Conservation (phyloP, 2,888 invertebrate species). For the Cyclophora punctaria region DNA sequence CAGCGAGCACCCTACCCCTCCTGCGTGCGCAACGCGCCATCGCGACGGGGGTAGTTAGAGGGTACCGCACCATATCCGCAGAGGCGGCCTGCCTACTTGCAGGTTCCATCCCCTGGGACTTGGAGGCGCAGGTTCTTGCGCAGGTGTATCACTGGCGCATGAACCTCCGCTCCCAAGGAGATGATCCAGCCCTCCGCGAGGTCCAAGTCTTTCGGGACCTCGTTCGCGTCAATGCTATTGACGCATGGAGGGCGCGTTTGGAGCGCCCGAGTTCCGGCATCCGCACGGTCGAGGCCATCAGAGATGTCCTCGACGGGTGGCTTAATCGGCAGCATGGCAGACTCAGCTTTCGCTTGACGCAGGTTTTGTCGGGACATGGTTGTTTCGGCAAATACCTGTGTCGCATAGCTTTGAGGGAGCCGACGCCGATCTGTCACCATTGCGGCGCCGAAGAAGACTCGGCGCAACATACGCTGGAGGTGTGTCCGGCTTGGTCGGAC, state of each 20-base stretch:
- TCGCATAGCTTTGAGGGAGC: conserved; percentile 1
- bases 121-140: conserved; percentile 2
- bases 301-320: not conserved
- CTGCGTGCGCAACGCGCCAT: conserved; percentile 1
- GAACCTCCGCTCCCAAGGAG: not conserved
- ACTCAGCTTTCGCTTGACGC: not conserved
- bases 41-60: not conserved
- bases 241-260: not conserved
- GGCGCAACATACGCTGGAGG: not conserved
- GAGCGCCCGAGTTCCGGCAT: not conserved
- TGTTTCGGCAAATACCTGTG: conserved; percentile 2
- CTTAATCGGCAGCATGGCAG: not conserved
- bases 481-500: conserved; percentile 1
- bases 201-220: too few species aligned
- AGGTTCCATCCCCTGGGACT: conserved; percentile 5
- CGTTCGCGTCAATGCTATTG: not conserved
- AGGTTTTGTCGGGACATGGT: not conserved
- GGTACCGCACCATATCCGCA: conserved; percentile 5
- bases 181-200: not conserved
- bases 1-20: too few species aligned
- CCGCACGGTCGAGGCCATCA: not conserved
- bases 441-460: not conserved
- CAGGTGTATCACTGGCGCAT: not conserved
- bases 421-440: not conserved
- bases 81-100: conserved; percentile 5